Percentiles rank a stretch among this genome's conserved stretches.
Conservation (phyloP, 2,888 invertebrate genomes). For the Nomada ruficornis region DNA sequence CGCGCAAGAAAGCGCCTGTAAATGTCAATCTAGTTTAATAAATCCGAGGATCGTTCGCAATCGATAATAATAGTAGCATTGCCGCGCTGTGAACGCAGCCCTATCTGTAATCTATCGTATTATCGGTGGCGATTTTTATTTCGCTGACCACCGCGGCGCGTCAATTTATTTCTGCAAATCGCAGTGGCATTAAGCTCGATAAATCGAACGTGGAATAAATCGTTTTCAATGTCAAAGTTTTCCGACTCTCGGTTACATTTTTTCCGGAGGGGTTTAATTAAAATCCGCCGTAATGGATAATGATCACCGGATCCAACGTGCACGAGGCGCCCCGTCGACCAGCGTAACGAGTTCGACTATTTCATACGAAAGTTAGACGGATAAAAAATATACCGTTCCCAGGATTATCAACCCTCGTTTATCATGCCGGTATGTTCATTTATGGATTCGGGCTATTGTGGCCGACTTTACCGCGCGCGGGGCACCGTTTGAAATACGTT, state of each 20-base stretch:
- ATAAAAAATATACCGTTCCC: conserved; percentile 19
- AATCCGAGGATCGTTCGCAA: conserved; percentile 27
- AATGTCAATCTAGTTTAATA: conserved; percentile 21
- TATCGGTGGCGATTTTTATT: conserved; percentile 23
- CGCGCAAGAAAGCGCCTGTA: conserved; percentile 3
- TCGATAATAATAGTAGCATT: conserved; percentile 18
- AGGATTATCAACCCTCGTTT: conserved; percentile 8
- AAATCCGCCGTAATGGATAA: neutral
- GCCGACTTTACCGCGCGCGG: neutral
- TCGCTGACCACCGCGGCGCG: neutral
- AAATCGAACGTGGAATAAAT: neutral
- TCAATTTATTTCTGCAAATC: neutral
- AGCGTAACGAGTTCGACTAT: neutral
- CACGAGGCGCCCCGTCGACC: neutral
- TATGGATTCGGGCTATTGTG: conserved; percentile 3
- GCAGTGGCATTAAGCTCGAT: neutral
- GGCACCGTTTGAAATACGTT: conserved; percentile 32
- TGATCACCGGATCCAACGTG: neutral
- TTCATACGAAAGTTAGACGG: no score
- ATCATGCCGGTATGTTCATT: conserved; percentile 16
- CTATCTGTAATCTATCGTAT: conserved; percentile 18
- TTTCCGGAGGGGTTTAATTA: neutral
- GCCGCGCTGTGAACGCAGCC: neutral
- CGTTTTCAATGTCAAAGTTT: no score
- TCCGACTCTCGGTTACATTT: neutral